These are phyloP conservation scores for Sanderia malayensis DNA, from an alignment of 30 jellyfish, hydroid and myxozoan species.

Conservation along the genomic window DNA sequence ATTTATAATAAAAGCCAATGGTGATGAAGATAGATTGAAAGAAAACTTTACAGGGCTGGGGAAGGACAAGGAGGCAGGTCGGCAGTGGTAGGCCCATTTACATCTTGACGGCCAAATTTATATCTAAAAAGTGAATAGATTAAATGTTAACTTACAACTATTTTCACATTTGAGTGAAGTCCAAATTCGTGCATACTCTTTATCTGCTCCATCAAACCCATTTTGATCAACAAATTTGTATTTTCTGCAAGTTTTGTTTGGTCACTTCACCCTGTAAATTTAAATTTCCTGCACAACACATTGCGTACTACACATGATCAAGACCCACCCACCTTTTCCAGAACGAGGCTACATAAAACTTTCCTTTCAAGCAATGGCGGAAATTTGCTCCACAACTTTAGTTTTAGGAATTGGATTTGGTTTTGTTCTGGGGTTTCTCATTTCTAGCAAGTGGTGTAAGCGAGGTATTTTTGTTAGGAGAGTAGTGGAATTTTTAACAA, in stretches of 20 bases:
- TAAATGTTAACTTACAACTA: slow-evolving; percentile 69
- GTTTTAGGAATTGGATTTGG: slow-evolving; percentile 40
- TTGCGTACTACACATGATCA: no score
- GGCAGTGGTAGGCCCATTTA: no score
- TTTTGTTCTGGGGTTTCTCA: slow-evolving; percentile 21
- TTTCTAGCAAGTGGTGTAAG: slow-evolving; percentile 10
- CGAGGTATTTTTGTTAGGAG: neutral
- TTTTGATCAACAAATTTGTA: neutral
- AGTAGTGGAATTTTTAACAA: neutral
- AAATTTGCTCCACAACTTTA: slow-evolving; percentile 22
- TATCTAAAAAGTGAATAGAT: no score
- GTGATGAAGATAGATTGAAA: no score
- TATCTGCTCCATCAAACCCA: slow-evolving; percentile 61
- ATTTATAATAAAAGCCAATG: no score
- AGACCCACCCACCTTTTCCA: neutral
- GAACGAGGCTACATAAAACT: neutral
- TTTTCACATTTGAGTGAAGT: slow-evolving; percentile 58
- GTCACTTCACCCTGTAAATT: no score
- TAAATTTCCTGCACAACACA: no score
- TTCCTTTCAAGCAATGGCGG: slow-evolving; percentile 46
- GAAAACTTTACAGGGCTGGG: no score
- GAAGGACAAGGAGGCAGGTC: no score
- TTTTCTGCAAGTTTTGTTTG: no score
- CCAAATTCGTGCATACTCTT: slow-evolving; percentile 62
- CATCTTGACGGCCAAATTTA: no score